Percentiles rank a stretch among this genome's conserved stretches.
phyloP scores from a whole-genome alignment of 2,888 invertebrate genomes.

The Eilema depressum region DNA sequence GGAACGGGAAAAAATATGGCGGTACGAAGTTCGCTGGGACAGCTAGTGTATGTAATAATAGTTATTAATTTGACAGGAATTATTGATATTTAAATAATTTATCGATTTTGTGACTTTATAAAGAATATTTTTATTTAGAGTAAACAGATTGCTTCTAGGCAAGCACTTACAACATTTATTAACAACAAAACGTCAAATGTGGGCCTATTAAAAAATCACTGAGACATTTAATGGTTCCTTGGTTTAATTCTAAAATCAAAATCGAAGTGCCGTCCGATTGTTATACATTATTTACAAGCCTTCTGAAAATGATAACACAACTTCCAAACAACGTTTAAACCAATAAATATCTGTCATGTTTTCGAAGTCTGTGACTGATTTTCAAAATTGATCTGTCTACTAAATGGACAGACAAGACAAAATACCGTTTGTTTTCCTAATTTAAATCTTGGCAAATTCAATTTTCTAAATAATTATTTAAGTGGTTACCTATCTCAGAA shows the following conservation, averaged over 20 bases:
- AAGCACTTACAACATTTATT: no score
- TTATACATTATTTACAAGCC: background rate
- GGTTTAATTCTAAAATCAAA: background rate
- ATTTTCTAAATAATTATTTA: background rate
- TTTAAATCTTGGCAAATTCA: background rate
- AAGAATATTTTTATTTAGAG: no score
- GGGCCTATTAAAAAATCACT: no score
- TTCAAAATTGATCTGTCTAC: constrained; percentile 1
- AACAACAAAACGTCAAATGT: no score
- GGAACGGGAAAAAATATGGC: no score
- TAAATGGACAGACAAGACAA: background rate
- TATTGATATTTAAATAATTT: no score
- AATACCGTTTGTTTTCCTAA: background rate
- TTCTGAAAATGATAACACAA: background rate
- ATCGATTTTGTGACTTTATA: no score
- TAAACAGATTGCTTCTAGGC: no score
- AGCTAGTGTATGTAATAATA: no score
- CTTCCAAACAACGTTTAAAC: background rate
- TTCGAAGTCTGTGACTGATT: background rate
- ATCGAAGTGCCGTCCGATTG: no score
- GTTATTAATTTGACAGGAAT: no score
- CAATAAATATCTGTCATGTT: constrained; percentile 5
- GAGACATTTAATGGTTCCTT: background rate
- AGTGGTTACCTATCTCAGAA: background rate
- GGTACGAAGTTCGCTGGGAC: no score